phyloP scores from a whole-genome alignment of 2,113 vertebrate genomes.

The Otocyon megalotis region DNA sequence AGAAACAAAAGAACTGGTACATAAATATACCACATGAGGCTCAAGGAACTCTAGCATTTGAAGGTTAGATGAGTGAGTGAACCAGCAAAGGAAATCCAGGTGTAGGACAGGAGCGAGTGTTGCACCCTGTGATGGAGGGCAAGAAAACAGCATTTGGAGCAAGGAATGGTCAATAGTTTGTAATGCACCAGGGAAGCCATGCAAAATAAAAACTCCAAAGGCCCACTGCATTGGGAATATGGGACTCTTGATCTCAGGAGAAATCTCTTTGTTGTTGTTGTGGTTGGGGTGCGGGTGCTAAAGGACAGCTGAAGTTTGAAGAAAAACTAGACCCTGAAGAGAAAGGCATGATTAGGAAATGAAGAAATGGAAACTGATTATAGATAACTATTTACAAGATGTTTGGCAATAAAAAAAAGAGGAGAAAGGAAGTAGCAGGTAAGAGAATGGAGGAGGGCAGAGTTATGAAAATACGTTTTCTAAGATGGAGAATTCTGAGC shows the following conservation, averaged over 20 bases:
- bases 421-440: not conserved
- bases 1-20: not conserved
- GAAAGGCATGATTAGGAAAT: not conserved
- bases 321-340: not conserved
- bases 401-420: not conserved
- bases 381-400: not conserved
- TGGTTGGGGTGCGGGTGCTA: accelerated
- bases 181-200: not conserved
- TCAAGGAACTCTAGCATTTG: not conserved
- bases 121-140: not conserved
- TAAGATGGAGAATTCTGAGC: not conserved
- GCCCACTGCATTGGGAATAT: not conserved
- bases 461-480: not conserved
- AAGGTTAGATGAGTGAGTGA: not conserved
- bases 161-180: not conserved
- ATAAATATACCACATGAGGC: not conserved
- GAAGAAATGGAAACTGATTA: not conserved
- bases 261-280: not conserved
- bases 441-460: not conserved
- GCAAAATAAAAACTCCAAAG: not conserved
- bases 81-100: not conserved
- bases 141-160: not conserved
- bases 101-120: not conserved
- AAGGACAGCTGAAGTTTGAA: not conserved
- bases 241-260: not conserved